Conservation (phyloP, 2,888 invertebrate genomes). For the Apantesis nais region DNA sequence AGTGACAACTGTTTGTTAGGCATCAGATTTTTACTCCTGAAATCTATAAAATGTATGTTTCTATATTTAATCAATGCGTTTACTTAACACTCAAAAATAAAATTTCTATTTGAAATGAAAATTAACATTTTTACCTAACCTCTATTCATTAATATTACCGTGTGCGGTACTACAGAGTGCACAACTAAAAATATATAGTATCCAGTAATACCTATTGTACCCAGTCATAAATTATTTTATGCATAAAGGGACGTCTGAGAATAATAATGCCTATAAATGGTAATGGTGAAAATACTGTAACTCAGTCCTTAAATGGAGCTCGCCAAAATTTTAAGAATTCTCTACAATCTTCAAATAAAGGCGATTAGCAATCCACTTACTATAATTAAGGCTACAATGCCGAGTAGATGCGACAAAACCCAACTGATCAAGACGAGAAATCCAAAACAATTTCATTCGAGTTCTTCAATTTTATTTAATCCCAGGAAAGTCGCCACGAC, state of each 20-base stretch:
- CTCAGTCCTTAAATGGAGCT: constrained; percentile 45
- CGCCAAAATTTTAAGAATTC: constrained; percentile 44
- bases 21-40: neutral
- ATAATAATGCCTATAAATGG: constrained; percentile 32
- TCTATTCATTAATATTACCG: neutral
- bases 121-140: neutral
- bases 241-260: constrained; percentile 25
- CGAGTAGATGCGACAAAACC: constrained; percentile 61
- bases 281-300: constrained; percentile 44
- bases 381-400: constrained; percentile 71
- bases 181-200: neutral
- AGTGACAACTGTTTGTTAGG: neutral
- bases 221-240: constrained; percentile 24
- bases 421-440: constrained; percentile 72
- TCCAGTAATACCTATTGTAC: neutral
- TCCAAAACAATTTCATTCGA: constrained; percentile 79
- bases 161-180: neutral
- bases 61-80: neutral
- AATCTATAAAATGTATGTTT: neutral
- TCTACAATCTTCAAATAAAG: constrained; percentile 59
- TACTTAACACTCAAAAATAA: neutral
- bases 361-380: constrained; percentile 74
- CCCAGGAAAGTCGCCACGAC: constrained; percentile 73
- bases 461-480: constrained; percentile 82
- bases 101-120: neutral